Conservation (phyloP, 2,113 vertebrate genomes). For the Herpetotheres cachinnans region DNA sequence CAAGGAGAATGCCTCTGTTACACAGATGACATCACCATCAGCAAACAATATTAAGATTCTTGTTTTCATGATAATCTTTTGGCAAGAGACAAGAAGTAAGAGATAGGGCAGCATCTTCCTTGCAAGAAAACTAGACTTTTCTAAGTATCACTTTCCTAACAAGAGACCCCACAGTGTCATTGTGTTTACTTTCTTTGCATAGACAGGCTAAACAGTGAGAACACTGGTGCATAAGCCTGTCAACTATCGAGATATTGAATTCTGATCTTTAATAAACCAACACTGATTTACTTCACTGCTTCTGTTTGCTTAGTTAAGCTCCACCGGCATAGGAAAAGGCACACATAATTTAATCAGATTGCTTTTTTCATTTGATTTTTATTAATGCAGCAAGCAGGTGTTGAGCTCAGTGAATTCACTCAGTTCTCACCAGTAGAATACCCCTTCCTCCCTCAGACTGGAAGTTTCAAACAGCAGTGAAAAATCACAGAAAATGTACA, state of each 20-base stretch:
- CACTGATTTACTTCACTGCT: conserved; percentile 76
- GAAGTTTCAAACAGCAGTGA: conserved; percentile 9
- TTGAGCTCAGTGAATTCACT: conserved; percentile 9
- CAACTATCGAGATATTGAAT: conserved; percentile 79
- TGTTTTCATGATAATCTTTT: not conserved
- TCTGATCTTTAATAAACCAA: conserved; percentile 82
- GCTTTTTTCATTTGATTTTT: conserved; percentile 77
- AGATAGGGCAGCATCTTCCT: not conserved
- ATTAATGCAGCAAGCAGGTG: conserved; percentile 66
- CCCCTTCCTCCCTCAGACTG: not conserved
- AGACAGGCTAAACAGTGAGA: conserved; percentile 65
- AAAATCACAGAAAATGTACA: not conserved
- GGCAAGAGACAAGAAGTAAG: not conserved
- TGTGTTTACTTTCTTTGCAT: conserved; percentile 66
- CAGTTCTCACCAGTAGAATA: conserved; percentile 35
- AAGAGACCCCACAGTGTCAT: conserved; percentile 9
- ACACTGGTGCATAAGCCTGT: conserved; percentile 64
- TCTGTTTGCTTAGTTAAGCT: conserved; percentile 81
- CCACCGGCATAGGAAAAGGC: conserved; percentile 66
- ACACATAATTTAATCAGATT: conserved; percentile 80
- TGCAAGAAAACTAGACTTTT: not conserved
- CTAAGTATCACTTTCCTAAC: conserved; percentile 18
- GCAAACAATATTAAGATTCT: not conserved
- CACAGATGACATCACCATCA: not conserved
- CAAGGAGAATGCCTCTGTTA: not conserved